Base-by-base conservation (phyloP, 2,888 invertebrate genomes). In the Cerastis leucographa region DNA sequence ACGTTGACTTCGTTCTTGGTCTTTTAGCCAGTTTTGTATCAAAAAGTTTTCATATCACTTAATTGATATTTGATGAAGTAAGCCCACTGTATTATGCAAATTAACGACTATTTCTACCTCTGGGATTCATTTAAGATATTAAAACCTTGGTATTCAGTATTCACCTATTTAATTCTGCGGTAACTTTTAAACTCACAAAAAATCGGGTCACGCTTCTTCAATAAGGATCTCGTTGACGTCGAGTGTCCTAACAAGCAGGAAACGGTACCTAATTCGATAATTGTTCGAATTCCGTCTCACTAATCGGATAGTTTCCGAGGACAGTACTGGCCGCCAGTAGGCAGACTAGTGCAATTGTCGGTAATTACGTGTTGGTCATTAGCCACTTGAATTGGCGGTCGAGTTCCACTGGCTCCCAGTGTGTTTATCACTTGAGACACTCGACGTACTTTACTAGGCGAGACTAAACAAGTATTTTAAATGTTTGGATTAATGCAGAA, bases 261-360 rank as follows among this genome's bases (percentile, higher is more conserved):
- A 94, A 92, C 88, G 85, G 90, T 89, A 90, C 90, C 93, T 95
- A 94, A 96, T 94, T 94, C 93, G 94, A 93, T 96, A 96, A 96
- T 96, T 94, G 95, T 91, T 91, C 89, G 89, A 91, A 94, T 92
- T 90, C 92, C 90, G 88, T 84, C 84, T 84, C 85, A 82, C 89
- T 91, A 90, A 92, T 91, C 91, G 90, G 88, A 88, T 90, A 88
- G 89, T 86, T 90, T 88, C 88, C 85, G 87, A 87, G 84, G 84
- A 87, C 87, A 84, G 85, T 78, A 83, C 71, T 76, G 81, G 78
- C 78, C 76, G 81, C 78, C 84, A 80, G 84, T 81, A 85, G 85
- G 79, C 85, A 86, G 74, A 73, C 85, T 76, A 91, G 85, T 89
- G 90, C 90, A 92, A 92, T 91, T 91, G 91, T 84, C 81, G 84